Evolutionary conservation across 2,888 invertebrate species (phyloP), one percentile per base, ranked within the genome.

Genomic region (Campoplex nolae): DNA sequence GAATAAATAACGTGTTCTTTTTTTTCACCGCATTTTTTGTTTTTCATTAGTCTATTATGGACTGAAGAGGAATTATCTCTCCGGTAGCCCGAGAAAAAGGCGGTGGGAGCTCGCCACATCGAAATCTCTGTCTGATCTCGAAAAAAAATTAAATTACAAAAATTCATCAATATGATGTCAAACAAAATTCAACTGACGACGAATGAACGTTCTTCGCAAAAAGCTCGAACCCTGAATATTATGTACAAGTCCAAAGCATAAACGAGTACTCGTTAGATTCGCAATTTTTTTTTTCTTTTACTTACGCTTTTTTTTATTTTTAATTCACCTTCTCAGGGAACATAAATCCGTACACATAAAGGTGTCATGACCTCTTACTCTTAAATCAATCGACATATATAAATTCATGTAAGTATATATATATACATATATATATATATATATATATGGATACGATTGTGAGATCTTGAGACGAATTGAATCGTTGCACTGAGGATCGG

Each of bases 291-390:
- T 70, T 75, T 74, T 75, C 71, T 75, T 74, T 84, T 16, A 13
- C 62, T 68, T 62, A 56, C 23, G 2, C 62, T 86, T 77, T 6
- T 3, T 38, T 38, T 23, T 48, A 74, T 79, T 73, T 77, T 32
- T 32, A 67, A 48, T 78, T 54, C 45, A 16, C 4, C 56, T 23
- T 38, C 81, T 88, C 76, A 77, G 88, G 89, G 88, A 91, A 90
- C 88, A 82, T 85, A 89, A 89, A 87, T 90, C 84, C 89, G 84
- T 83, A 88, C 88, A 80, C 84, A 87, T 86, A 90, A 89, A 90
- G 90, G 91, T 84, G 88, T 88, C 90, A 88, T 88, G 90, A 89
- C 88, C 90, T 90, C 82, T 89, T 88, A 85, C 71, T 74, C 51
- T 81, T 82, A 48, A 68, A 51, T 32, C 3, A 54, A 83, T 79